Evolutionary conservation across 2,797 vertebrate species (phyloP), one percentile per base, ranked within the genome.

Genomic region (Aeoliscus strigatus): DNA sequence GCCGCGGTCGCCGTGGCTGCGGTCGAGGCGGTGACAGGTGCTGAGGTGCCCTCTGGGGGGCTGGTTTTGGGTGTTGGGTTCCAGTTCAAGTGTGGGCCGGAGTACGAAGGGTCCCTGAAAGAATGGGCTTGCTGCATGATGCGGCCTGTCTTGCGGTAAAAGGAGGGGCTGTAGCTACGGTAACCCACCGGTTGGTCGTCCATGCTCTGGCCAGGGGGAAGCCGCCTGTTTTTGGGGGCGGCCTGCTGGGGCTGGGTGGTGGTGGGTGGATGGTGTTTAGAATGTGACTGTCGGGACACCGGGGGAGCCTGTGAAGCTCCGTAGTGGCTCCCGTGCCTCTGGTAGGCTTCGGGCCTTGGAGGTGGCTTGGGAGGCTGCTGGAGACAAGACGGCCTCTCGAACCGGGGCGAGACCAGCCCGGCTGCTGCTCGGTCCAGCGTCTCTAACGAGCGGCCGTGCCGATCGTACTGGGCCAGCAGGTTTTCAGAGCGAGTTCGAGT

Each of bases 81-180:
- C 87, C 86, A 88, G 70, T 83, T 88, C 63, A 89, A 59, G 39
- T 84, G 86, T 9, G 88, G 90, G 3, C 93, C 94, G 2, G 91
- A 89, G 9, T 94, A 97, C 0, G 91, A 82, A 0, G 93, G 89
- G 86, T 97, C 93, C 37, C 93, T 90, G 79, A 94, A 96, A 31
- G 94, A 93, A 31, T 94, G 93, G 3, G 94, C 92, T 29, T 89
- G 87, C 37, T 95, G 91, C 78, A 90, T 64, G 59, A 97, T 88
- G 48, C 93, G 91, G 8, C 93, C 94, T 0, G 94, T 97, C 66
- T 96, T 91, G 31, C 93, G 91, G 79, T 96, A 91, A 72, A 97
- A 98, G 8, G 95, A 97, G 0, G 95, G 95, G 80, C 95, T 98
- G 72, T 98, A 98, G 77, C 95, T 98, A 37, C 94, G 90, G 80